A percentile compares a stretch with the other conserved stretches of the same genome.
Conservation (phyloP, 2,888 invertebrate genomes). For the Nycteola revayana region DNA sequence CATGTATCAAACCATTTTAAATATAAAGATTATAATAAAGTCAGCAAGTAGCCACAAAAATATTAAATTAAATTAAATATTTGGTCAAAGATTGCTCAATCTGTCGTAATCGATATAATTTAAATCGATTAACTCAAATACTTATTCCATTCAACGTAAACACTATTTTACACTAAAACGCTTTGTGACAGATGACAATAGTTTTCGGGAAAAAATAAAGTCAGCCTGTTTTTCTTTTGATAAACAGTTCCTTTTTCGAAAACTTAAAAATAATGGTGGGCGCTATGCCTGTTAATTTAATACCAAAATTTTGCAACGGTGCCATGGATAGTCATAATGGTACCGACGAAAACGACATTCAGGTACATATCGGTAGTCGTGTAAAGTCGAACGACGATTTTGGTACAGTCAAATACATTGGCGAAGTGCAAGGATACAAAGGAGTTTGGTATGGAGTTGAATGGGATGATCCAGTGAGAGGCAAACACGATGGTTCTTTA, state of each 20-base stretch:
- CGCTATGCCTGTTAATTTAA: conserved; percentile 79
- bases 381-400: conserved; percentile 68
- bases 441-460: conserved; percentile 97
- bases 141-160: background rate
- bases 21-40: too few species aligned
- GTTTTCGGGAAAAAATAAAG: conserved; percentile 39
- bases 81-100: too few species aligned
- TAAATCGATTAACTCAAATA: too few species aligned
- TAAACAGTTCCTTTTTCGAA: conserved; percentile 74
- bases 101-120: too few species aligned
- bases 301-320: conserved; percentile 79
- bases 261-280: conserved; percentile 76
- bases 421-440: conserved; percentile 85
- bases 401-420: conserved; percentile 87
- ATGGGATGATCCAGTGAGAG: conserved; percentile 94
- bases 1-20: too few species aligned
- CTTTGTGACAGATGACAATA: conserved; percentile 37
- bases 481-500: conserved; percentile 95
- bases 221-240: conserved; percentile 71
- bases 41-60: too few species aligned
- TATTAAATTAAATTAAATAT: too few species aligned
- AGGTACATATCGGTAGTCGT: conserved; percentile 74
- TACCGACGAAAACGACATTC: conserved; percentile 66
- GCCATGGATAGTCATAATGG: conserved; percentile 76
- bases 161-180: background rate